Evolutionary conservation across 2,797 vertebrate species (phyloP), one percentile per base, ranked within the genome.

Genomic region (Tokudaia muenninki): DNA sequence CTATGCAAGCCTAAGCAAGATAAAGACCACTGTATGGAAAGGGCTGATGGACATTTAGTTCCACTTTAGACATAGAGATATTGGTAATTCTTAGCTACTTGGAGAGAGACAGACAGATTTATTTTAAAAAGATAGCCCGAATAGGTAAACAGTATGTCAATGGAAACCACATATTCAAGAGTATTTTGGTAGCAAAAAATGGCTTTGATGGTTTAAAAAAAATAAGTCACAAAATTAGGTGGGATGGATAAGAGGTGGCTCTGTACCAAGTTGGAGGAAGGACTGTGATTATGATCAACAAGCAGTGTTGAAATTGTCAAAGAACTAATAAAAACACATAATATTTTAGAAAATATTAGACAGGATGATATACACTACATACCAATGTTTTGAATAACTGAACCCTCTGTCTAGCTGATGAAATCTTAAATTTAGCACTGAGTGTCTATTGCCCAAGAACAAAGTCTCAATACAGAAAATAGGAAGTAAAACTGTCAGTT

Each of bases 1-100:
- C 31, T 77, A 80, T 6, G 31, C 17, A 55, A 80, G 31, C 9
- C 17, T n/a, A 80, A 34, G 31, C 7, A 80, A 55, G 31, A 34
- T 3, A 80, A 79, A 55, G 52, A 79, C 34, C 47, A 9, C 16
- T 34, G 50, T 17, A 52, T 55, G 19, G 1, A n/a, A 31, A 34
- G 1, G 17, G 17, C 2, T 19, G 9, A 12, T 55, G 2, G 17
- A 17, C 2, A 55, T n/a, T 31, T 10, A n/a, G 9, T 55, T n/a
- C 17, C 11, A 19, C 47, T 8, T 31, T 79, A 79, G 16, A 47
- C 47, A 47, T 77, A 24, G 24, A 29, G 13, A 31, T 31, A 50
- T 50, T 50, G 26, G 14, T 50, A 50, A 78, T 78, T 31, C 44
- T 50, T 31, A 79, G 47, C 3, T 34, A 4, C 16, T 19, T 29